These are phyloP conservation scores for Norana najaformis DNA, from an alignment of 2,888 invertebrate species.

Conservation along the genomic window DNA sequence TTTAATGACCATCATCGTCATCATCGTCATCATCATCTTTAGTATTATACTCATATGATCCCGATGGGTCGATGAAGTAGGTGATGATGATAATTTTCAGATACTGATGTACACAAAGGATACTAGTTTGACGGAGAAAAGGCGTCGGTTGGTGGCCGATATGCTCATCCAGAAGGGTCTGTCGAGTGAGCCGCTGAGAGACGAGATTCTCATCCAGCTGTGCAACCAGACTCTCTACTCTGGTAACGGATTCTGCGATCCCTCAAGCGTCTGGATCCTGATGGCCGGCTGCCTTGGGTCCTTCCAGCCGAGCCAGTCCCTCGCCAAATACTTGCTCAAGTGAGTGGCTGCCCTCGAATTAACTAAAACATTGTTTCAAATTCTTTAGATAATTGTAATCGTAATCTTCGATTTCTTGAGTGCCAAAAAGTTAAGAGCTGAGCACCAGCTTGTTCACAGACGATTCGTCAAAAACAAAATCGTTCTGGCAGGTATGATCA, in stretches of 20 bases:
- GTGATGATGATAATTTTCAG: conserved; percentile 20
- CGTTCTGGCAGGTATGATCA: no score
- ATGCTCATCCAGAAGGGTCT: conserved; percentile 87
- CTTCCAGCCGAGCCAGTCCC: conserved; percentile 83
- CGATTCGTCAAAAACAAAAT: no score
- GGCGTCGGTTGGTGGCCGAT: conserved; percentile 82
- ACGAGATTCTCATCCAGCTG: conserved; percentile 95
- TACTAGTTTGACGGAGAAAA: conserved; percentile 73
- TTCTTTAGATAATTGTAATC: neutral
- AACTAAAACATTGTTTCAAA: neutral
- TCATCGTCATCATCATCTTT: neutral
- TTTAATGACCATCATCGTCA: neutral
- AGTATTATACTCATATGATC: neutral
- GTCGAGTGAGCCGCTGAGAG: conserved; percentile 78
- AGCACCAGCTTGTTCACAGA: no score
- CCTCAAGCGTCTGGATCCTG: conserved; percentile 72
- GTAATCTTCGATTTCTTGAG: no score
- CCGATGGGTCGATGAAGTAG: no score
- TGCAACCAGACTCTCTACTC: conserved; percentile 79
- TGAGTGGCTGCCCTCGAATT: conserved; percentile 60
- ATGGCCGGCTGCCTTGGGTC: conserved; percentile 87
- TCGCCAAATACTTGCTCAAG: conserved; percentile 86
- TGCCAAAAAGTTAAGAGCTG: no score
- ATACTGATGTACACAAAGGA: conserved; percentile 91
- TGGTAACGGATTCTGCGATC: conserved; percentile 32